These are phyloP conservation scores for Tachystola acroxantha DNA, from an alignment of 2,888 invertebrate species.

Conservation along the genomic window DNA sequence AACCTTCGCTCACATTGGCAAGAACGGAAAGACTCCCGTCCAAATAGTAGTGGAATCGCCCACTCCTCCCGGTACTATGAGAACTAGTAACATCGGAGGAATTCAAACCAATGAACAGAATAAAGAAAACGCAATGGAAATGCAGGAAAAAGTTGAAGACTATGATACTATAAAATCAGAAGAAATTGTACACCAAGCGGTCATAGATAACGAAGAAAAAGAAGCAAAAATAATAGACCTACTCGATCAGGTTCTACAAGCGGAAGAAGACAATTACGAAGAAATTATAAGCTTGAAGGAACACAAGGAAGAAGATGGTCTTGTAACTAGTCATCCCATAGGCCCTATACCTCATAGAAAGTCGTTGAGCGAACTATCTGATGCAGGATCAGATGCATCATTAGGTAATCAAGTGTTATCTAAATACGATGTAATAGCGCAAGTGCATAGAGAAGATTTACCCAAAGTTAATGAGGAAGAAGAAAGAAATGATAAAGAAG, in stretches of 20 bases:
- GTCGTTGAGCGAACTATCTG: conserved; percentile 60
- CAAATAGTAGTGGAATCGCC: conserved; percentile 62
- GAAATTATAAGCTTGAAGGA: conserved; percentile 53
- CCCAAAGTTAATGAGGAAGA: conserved; percentile 60
- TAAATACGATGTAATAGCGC: conserved; percentile 77
- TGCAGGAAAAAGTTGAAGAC: conserved; percentile 27
- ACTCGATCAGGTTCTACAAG: conserved; percentile 68
- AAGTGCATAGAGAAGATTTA: conserved; percentile 77
- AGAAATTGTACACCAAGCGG: conserved; percentile 48
- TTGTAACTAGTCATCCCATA: conserved; percentile 24
- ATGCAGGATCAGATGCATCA: conserved; percentile 66
- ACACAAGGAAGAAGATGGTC: conserved; percentile 31
- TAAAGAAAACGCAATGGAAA: conserved; percentile 24
- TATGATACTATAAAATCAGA: conserved; percentile 34
- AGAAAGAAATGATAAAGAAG: conserved; percentile 36
- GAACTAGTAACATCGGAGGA: conserved; percentile 36
- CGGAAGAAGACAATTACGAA: conserved; percentile 64
- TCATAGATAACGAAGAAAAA: conserved; percentile 58
- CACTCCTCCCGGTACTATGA: conserved; percentile 56
- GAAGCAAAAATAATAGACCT: conserved; percentile 71
- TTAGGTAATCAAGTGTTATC: conserved; percentile 61
- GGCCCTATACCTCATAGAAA: conserved; percentile 45
- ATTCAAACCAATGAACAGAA: conserved; percentile 20
- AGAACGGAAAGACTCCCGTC: conserved; percentile 55
- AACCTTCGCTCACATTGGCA: conserved; percentile 26